These are phyloP conservation scores for Actinernus sp. DNA, from an alignment of 92 coral and sea anemone genomes.

Conservation along the genomic window DNA sequence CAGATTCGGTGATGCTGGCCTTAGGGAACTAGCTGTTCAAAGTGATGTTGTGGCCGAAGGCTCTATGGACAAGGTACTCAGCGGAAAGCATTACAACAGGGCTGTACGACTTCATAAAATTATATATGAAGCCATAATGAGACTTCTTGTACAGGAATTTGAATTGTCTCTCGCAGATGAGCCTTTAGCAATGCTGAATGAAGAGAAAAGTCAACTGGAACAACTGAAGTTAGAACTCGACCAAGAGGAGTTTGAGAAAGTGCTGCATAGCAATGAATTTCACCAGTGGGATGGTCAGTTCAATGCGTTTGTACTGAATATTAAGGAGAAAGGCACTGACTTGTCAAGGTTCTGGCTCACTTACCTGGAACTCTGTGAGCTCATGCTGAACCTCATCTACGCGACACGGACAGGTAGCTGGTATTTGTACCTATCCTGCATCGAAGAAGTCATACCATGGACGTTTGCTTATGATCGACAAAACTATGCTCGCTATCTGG, in stretches of 20 bases:
- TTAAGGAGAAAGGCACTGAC: slow-evolving; percentile 61
- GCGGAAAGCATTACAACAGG: slow-evolving; percentile 48
- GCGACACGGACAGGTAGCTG: slow-evolving; percentile 59
- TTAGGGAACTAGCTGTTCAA: slow-evolving; percentile 57
- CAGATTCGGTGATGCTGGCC: slow-evolving; percentile 80
- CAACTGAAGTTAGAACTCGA: slow-evolving; percentile 33
- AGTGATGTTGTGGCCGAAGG: slow-evolving; percentile 47
- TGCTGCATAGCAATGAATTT: slow-evolving; percentile 28
- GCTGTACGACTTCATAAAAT: slow-evolving; percentile 68
- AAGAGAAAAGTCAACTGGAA: slow-evolving; percentile 23
- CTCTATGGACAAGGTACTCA: slow-evolving; percentile 33
- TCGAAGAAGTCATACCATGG: slow-evolving; percentile 74
- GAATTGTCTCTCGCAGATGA: slow-evolving; percentile 35
- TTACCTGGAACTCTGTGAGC: slow-evolving; percentile 53
- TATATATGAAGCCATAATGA: slow-evolving; percentile 57
- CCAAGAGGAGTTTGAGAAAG: slow-evolving; percentile 53
- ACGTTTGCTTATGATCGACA: slow-evolving; percentile 75
- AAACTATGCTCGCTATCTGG: slow-evolving; percentile 58
- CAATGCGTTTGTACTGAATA: slow-evolving; percentile 23
- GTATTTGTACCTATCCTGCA: slow-evolving; percentile 68
- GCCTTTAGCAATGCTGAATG: slow-evolving; percentile 8
- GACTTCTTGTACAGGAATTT: slow-evolving; percentile 51
- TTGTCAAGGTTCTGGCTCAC: slow-evolving; percentile 61
- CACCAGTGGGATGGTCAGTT: slow-evolving; percentile 22
- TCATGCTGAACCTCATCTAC: slow-evolving; percentile 56